Evolutionary conservation across 2,113 vertebrate genomes (phyloP).

Genomic region (Pangasianodon hypophthalmus): DNA sequence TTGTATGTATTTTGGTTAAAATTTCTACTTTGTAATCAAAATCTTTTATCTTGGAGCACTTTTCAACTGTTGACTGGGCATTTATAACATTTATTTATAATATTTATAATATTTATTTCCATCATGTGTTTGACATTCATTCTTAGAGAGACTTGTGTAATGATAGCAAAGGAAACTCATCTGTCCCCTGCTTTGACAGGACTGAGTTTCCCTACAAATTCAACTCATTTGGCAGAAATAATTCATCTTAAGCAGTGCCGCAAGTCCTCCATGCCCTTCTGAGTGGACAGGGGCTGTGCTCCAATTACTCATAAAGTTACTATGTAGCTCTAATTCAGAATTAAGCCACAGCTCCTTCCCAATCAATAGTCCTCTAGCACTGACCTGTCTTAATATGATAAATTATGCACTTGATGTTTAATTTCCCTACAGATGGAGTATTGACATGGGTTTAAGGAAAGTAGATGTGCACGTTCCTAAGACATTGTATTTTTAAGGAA

Average conservation of each 20-base stretch:
- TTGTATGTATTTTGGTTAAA: background rate
- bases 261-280: constrained; percentile 52
- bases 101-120: background rate
- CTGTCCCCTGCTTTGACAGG: constrained; percentile 39
- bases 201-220: constrained; percentile 43
- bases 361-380: constrained; percentile 61
- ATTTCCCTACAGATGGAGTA: constrained; percentile 55
- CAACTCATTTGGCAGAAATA: constrained; percentile 48
- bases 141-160: background rate
- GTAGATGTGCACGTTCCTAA: constrained; percentile 29
- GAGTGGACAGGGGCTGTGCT: constrained; percentile 44
- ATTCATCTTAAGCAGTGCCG: constrained; percentile 55
- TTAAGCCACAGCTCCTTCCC: constrained; percentile 33
- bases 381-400: constrained; percentile 50
- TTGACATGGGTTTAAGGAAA: constrained; percentile 52
- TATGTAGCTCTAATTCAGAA: constrained; percentile 53
- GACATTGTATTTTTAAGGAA: constrained; percentile 27
- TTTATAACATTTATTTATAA: background rate
- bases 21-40: background rate
- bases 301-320: constrained; percentile 59
- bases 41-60: background rate
- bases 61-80: background rate
- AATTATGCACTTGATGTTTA: constrained; percentile 56
- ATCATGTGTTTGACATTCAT: background rate
- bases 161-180: constrained; percentile 19